Base-by-base conservation (phyloP, 2,888 invertebrate genomes). In the Tenthredo scrophulariae region DNA sequence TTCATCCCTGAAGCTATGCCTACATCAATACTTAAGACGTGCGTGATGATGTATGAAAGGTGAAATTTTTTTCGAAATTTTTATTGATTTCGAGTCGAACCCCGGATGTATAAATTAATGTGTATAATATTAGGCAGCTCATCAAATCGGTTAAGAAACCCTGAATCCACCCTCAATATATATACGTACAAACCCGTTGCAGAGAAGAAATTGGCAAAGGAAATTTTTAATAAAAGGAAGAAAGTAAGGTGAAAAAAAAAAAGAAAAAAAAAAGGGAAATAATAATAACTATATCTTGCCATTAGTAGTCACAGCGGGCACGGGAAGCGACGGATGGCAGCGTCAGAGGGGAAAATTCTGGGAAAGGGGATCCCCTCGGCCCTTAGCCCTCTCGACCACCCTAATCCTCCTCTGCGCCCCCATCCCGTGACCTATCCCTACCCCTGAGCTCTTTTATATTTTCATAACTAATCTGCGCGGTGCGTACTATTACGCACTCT, bases 401-500 rank as follows among this genome's bases (percentile, higher is more conserved):
- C 88, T 87, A 85, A 86, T 84, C 85, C 85, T 77, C 26, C 62
- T 83, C 85, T 84, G 74, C 74, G 82, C 86, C 86, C 86, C 74
- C 84, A 86, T 79, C 87, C 86, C 86, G 86, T 80, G 83, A 83
- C 67, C 83, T 83, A 83, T 83, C 83, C 83, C 83, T 83, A 67
- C 83, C 83, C 83, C 83, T 9, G 50, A 33, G 70, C 67, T 83
- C 91, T 91, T 91, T 92, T 91, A 91, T 91, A 91, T 92, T 92
- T 92, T 91, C 91, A 91, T 91, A 90, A 91, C 91, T 91, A 91
- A 91, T 91, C 91, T 91, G 89, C 90, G 91, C 90, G 90, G 89
- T 90, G 89, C 90, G 90, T 90, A 90, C 90, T 90, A 90, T 90
- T 89, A 89, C 88, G 89, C 89, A 87, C 89, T 94, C 94, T 94